These are phyloP conservation scores for Drosophila tsacasi DNA, from an alignment of 1,140 invertebrate genomes.

Conservation along the genomic window DNA sequence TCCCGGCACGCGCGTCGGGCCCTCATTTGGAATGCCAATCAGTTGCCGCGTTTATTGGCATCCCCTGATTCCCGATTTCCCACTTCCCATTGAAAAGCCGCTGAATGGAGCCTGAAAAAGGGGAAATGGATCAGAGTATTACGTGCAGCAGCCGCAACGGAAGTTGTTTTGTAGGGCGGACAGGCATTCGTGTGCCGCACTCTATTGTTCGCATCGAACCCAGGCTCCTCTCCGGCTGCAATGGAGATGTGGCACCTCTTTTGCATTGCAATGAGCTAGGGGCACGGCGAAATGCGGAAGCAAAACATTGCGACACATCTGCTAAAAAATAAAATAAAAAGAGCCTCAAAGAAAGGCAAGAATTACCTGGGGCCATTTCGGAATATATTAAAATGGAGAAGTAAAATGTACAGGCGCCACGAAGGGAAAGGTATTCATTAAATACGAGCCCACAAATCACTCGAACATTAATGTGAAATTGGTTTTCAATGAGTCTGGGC, in stretches of 20 bases:
- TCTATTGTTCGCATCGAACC: conserved; percentile 61
- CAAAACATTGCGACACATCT: conserved; percentile 39
- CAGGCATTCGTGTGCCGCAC: conserved; percentile 50
- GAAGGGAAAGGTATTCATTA: conserved; percentile 31
- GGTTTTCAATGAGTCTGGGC: conserved; percentile 15
- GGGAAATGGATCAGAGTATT: conserved; percentile 51
- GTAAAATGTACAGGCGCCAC: conserved; percentile 25
- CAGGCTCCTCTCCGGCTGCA: conserved; percentile 31
- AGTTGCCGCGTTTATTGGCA: conserved; percentile 71
- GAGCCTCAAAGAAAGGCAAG: conserved; percentile 34
- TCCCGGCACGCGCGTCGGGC: conserved; percentile 37
- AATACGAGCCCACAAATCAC: conserved; percentile 31
- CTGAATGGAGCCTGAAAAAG: conserved; percentile 19
- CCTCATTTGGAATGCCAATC: conserved; percentile 79
- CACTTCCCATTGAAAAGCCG: not conserved
- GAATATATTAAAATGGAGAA: conserved; percentile 36
- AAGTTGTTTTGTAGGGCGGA: conserved; percentile 47
- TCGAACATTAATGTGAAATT: conserved; percentile 25
- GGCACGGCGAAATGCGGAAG: conserved; percentile 59
- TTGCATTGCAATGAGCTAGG: conserved; percentile 66
- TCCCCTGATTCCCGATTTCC: conserved; percentile 11
- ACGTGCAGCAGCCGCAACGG: conserved; percentile 53
- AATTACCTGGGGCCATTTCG: conserved; percentile 26
- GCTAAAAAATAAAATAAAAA: conserved; percentile 2
- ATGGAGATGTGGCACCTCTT: conserved; percentile 63